Base-by-base conservation (phyloP, 2,888 invertebrate species). In the Lasioglossum figueresi region DNA sequence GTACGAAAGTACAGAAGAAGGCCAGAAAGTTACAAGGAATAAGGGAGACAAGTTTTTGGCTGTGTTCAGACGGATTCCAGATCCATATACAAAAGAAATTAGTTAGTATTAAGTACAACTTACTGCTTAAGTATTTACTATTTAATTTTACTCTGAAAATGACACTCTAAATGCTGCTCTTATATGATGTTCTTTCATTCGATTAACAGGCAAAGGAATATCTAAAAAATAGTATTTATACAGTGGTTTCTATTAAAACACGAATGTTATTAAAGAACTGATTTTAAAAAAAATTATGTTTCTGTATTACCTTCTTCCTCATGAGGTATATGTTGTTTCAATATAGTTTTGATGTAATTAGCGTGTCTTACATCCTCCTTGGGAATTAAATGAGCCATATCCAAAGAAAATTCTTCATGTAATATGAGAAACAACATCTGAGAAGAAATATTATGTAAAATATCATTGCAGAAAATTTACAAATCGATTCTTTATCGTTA, bases 11-110 rank as follows among this genome's bases (percentile, higher is more conserved):
- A 98, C 99, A 70, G 99, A 99, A 95, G 99, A 99, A 96, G 99
- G 99, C 0, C 98, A 99, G 95, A 99, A 99, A 96, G 99, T 99
- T 0, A 97, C 98, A 0, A 96, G 99, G 92, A 99, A 99, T 95
- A 97, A 98, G 90, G 99, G 99, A 70, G 97, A 98, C 76, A 99
- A 99, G 95, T 99, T 97, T 96, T 95, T 99, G 85, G 99, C 99
- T 79, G 97, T 99, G 80, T 99, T 98, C 94, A 96, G 96, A 94
- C 96, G 99, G 94, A 95, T 97, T 85, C 83, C 94, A 76, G 96
- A 97, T 94, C 95, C 96, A 48, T 95, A 93, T 88, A 48, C 75
- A 8, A 76, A 31, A 34, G 80, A 71, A 74, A 81, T 16, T 48
- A 85, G 80, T 79, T 86, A 83, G 75, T 78, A 70, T 27, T 10